Base-by-base conservation (phyloP, 2,888 invertebrate species). In the Marasmarcha lunaedactyla region DNA sequence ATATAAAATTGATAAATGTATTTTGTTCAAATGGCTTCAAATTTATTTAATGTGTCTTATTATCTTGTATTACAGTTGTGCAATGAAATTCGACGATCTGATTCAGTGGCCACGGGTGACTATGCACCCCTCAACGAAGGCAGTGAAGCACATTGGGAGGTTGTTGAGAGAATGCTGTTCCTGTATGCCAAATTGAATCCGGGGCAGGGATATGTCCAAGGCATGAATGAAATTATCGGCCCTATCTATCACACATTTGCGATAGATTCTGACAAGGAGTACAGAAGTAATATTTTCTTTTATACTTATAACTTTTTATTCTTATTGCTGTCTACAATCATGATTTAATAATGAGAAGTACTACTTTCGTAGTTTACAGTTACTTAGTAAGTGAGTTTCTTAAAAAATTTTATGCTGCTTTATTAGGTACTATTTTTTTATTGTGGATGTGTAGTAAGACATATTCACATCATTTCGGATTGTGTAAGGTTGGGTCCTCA, bases 201-300 rank as follows among this genome's bases (percentile, higher is more conserved):
- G 0, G 98, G 98, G 0, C 97, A 98, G 64, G 92, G 97, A 9
- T 94, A 95, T 63, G 95, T 95, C 1, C 94, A 98, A 81, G 99
- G 99, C 39, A 99, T 99, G 98, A 99, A 99, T 79, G 99, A 99
- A 78, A 97, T 99, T 54, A 91, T 99, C 35, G 99, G 98, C 0
- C 98, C 98, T 5, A 95, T 99, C 57, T 99, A 99, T 78, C 97
- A 97, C 72, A 92, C 95, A 0, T 95, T 99, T 72, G 98, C 98
- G 5, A 92, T 91, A 14, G 96, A 98, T 78, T 88, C 93, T 0
- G 89, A 95, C 66, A 67, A 85, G 15, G 86, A 89, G 38, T 94
- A 89, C 85, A 86, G 93, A 85, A 89, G 95, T 95, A 65, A 63
- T n/a, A 70, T 61, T 33, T n/a, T 15, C 14, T 35, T 2, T n/a